Percentiles rank a stretch among this genome's conserved stretches.
Conservation (phyloP, 2,888 invertebrate genomes). For the Oxytorus armatus region DNA sequence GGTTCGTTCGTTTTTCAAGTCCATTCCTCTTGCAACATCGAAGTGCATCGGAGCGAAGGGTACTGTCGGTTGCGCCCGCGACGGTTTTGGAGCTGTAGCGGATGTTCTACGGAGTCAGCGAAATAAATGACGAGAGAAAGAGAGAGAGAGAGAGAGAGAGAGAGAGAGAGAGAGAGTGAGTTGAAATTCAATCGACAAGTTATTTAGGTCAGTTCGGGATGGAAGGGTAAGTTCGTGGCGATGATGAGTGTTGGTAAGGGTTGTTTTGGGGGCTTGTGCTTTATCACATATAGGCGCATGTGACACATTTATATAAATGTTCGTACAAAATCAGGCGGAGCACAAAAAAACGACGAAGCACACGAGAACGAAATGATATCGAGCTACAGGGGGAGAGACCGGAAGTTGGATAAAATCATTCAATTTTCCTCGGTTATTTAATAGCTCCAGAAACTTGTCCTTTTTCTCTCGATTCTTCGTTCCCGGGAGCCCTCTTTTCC, state of each 20-base stretch:
- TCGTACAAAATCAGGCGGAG: neutral
- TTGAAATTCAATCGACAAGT: constrained; percentile 59
- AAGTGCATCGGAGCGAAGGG: neutral
- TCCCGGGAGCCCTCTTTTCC: constrained; percentile 13
- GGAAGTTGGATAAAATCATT: constrained; percentile 61
- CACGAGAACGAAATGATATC: constrained; percentile 15
- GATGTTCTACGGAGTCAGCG: constrained; percentile 38
- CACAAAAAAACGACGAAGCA: neutral
- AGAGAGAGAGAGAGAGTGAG: neutral
- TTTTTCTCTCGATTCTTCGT: neutral
- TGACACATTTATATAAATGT: neutral
- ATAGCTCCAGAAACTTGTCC: constrained; percentile 14
- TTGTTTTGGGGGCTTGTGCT: constrained; percentile 22
- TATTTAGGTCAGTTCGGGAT: constrained; percentile 54
- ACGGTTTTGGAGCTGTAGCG: constrained; percentile 7
- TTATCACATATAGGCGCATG: neutral
- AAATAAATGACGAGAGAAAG: constrained; percentile 37
- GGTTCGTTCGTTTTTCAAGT: constrained; percentile 11
- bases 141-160: constrained; percentile 3
- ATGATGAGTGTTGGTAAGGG: constrained; percentile 19
- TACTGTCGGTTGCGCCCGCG: neutral
- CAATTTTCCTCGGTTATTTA: constrained; percentile 55
- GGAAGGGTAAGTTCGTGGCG: constrained; percentile 40
- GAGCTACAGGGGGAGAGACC: constrained; percentile 32
- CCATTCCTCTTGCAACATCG: constrained; percentile 9